Base-by-base conservation (phyloP, 2,888 invertebrate species). In the Homarus gammarus region DNA sequence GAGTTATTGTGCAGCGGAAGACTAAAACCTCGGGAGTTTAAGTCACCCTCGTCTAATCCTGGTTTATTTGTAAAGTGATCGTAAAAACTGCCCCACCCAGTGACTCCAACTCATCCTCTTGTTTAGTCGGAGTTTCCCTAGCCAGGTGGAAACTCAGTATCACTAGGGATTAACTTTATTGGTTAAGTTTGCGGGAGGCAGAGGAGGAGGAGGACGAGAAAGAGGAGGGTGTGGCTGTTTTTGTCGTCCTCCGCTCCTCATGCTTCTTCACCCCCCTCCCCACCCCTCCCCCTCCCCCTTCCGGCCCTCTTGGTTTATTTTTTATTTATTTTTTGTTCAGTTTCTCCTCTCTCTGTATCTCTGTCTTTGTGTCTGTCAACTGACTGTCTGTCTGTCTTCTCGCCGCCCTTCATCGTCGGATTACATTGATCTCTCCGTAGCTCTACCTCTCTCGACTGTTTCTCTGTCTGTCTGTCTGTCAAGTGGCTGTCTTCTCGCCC, bases 81-180 rank as follows among this genome's bases (percentile, higher is more conserved):
- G 86, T 86, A 86, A 86, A 86, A 86, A 51, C 40, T 49, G 84
- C 73, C 36, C 61, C 84, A 44, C 56, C 73, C 61, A 56, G 83
- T 22, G 56, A 49, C 44, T 72, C 64, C 86, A 79, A 70, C 86
- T 86, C 79, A 79, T 68, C 70, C 78, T 78, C 79, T 86, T 79
- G 86, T 86, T 86, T 70, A 86, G 78, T 36, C 70, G 27, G 78
- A 79, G 84, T 84, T 86, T 86, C 86, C 78, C 70, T 49, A 77
- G 77, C 86, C 86, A 86, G 86, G 86, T 86, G 86, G 86, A 86
- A 79, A 86, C 70, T 86, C 70, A 44, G 86, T 78, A 86, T 86
- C 86, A 79, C 86, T 70, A 38, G 86, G 86, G 86, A 86, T 86
- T 79, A 86, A 86, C 86, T 86, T 86, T 86, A 86, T 86, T 86